Percentiles rank a stretch among this genome's conserved stretches.
Conservation (phyloP, 2,113 vertebrate genomes). For the Acrocephalus kingi region DNA sequence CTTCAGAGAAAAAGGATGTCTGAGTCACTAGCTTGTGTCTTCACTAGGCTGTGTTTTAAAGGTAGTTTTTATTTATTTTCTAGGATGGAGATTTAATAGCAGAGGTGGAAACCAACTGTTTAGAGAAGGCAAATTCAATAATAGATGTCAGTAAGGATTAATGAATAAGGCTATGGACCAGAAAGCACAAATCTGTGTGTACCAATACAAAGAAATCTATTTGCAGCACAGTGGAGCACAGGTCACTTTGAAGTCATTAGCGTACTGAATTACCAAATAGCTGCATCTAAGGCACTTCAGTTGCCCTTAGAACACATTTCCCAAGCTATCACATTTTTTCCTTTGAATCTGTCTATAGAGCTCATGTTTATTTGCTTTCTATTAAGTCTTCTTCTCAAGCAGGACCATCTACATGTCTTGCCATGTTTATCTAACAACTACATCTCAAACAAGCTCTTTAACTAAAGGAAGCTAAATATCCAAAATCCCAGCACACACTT, state of each 20-base stretch:
- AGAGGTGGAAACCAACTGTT: conserved; percentile 52
- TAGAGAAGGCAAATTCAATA: conserved; percentile 54
- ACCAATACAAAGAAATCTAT: conserved; percentile 52
- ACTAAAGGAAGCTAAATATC: not conserved
- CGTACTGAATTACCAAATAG: conserved; percentile 26
- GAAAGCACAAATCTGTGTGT: conserved; percentile 43
- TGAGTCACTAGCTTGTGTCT: not conserved
- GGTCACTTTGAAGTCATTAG: conserved; percentile 52
- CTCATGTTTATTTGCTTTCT: not conserved
- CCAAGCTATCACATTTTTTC: not conserved
- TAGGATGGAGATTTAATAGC: conserved; percentile 34
- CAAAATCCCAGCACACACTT: not conserved
- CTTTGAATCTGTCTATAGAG: not conserved
- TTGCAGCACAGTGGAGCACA: conserved; percentile 40
- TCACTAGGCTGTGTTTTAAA: not conserved
- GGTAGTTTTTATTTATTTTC: not conserved
- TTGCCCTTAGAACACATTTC: not conserved
- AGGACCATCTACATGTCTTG: not conserved
- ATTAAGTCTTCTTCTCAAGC: not conserved
- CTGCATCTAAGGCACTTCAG: not conserved
- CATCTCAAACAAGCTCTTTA: not conserved
- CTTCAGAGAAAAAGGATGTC: not conserved
- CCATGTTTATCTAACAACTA: not conserved
- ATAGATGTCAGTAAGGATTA: conserved; percentile 62
- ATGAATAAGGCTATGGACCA: conserved; percentile 53